phyloP scores from a whole-genome alignment of 2,113 vertebrate genomes.

The Cervus canadensis region DNA sequence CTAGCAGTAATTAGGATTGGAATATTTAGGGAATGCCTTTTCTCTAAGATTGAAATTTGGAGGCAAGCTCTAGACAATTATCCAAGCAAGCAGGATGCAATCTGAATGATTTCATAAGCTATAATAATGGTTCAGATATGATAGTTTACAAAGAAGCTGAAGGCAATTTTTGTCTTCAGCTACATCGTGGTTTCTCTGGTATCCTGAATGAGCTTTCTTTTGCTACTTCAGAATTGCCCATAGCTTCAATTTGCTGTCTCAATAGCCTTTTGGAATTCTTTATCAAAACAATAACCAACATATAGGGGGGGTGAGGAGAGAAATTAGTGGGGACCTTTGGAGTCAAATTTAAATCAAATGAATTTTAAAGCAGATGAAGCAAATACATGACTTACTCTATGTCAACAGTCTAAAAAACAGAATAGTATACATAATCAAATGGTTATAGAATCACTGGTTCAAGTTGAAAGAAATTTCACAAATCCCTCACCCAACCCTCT shows the following conservation, averaged over 20 bases:
- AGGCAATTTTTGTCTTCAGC: conserved; percentile 13
- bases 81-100: neutral
- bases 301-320: neutral
- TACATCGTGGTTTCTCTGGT: neutral
- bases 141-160: conserved; percentile 12
- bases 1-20: neutral
- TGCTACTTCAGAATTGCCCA: neutral
- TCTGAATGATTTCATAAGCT: conserved; percentile 5
- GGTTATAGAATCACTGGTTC: neutral
- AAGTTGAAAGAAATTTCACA: conserved; percentile 17
- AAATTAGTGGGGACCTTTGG: neutral
- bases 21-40: neutral
- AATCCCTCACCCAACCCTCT: neutral
- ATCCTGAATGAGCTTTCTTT: neutral
- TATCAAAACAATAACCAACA: conserved; percentile 10
- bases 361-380: conserved; percentile 28
- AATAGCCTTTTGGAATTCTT: neutral
- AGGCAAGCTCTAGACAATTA: conserved; percentile 26
- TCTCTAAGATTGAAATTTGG: conserved; percentile 16
- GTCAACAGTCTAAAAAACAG: neutral
- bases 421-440: neutral
- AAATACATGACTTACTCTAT: neutral
- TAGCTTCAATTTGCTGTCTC: neutral
- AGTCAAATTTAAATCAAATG: conserved; percentile 15
- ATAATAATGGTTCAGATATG: neutral